A percentile compares a stretch with the other conserved stretches of the same genome.
Conservation (phyloP, 2,113 vertebrate genomes). For the Notarius quadriscutis region DNA sequence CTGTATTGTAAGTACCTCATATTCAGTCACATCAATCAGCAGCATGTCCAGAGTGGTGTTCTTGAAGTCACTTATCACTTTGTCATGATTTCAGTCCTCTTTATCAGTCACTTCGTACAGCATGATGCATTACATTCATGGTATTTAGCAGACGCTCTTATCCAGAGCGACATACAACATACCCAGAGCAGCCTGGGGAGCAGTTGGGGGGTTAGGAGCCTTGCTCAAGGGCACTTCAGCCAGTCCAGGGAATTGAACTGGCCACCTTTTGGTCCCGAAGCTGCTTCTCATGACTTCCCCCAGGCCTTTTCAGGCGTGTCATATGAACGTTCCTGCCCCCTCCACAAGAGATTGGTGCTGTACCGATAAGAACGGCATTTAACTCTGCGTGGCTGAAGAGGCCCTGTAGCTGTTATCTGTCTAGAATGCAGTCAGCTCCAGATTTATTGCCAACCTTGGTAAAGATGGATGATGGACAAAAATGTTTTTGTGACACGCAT, state of each 20-base stretch:
- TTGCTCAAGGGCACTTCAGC: too few species aligned
- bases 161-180: too few species aligned
- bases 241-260: too few species aligned
- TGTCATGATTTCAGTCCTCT: not conserved
- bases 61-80: not conserved
- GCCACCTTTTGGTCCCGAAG: too few species aligned
- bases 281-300: too few species aligned
- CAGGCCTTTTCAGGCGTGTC: not conserved
- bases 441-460: not conserved
- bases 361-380: not conserved
- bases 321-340: not conserved
- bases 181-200: too few species aligned
- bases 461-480: not conserved
- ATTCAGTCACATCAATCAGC: not conserved
- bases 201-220: too few species aligned
- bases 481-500: not conserved
- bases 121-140: too few species aligned
- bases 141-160: too few species aligned
- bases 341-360: not conserved
- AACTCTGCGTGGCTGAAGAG: not conserved
- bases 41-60: not conserved
- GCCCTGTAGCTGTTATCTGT: not conserved
- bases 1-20: not conserved
- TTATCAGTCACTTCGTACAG: not conserved
- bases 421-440: not conserved